Conservation (phyloP, 2,113 vertebrate species). For the Nothobranchius furzeri region DNA sequence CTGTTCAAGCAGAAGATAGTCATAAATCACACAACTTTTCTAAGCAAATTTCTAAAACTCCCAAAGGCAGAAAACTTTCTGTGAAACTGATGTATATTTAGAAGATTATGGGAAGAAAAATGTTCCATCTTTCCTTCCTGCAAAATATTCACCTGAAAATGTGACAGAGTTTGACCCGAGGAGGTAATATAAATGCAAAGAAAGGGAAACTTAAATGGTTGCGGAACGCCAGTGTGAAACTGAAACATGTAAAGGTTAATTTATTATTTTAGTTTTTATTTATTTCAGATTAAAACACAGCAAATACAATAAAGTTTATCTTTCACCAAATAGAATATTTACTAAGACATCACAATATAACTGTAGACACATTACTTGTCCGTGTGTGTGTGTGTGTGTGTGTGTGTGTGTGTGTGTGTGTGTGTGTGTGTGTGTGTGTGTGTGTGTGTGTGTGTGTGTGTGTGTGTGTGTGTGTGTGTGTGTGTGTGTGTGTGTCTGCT, state of each 20-base stretch:
- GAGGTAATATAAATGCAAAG: neutral
- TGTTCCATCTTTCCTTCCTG: neutral
- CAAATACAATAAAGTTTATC: too few relatives aligned
- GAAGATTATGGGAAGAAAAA: neutral
- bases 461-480: too few relatives aligned
- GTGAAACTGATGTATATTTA: neutral
- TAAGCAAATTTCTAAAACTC: neutral
- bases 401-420: too few relatives aligned
- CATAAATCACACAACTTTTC: constrained; percentile 12
- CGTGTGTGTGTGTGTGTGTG: too few relatives aligned
- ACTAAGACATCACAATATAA: too few relatives aligned
- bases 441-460: too few relatives aligned
- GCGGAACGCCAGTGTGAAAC: neutral
- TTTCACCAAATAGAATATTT: too few relatives aligned
- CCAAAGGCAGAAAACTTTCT: neutral
- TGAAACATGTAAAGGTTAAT: neutral
- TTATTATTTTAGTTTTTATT: too few relatives aligned
- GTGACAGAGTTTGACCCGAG: neutral
- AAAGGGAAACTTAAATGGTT: neutral
- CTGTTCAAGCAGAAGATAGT: constrained; percentile 3
- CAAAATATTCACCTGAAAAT: neutral
- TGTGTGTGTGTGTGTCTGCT: too few relatives aligned
- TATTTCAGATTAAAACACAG: too few relatives aligned
- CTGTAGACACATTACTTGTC: too few relatives aligned
- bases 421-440: too few relatives aligned